phyloP scores from a whole-genome alignment of 1,140 invertebrate species.

The Acromyrmex charruanus region DNA sequence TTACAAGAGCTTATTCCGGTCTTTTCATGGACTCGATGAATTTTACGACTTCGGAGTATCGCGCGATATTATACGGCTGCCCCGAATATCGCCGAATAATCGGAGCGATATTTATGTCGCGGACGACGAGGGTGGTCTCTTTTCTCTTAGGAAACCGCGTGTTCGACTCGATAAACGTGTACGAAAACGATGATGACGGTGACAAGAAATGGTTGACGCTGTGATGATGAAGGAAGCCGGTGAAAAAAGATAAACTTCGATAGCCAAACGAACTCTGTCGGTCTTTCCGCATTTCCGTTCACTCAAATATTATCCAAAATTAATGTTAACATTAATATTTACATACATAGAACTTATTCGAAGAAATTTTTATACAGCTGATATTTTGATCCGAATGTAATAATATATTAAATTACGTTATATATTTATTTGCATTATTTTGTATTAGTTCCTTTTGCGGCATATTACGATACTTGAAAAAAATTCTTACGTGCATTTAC shows the following conservation, averaged over 20 bases:
- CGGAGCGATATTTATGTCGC: slow-evolving; percentile 34
- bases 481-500: neutral
- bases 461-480: neutral
- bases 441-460: neutral
- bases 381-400: neutral
- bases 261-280: neutral
- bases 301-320: neutral
- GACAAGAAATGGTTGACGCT: neutral
- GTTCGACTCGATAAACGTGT: slow-evolving; percentile 41
- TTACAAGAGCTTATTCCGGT: slow-evolving; percentile 9
- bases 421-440: neutral
- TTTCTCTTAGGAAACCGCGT: slow-evolving; percentile 47
- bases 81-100: slow-evolving; percentile 41
- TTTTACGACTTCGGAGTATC: slow-evolving; percentile 43
- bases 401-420: neutral
- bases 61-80: neutral
- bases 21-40: neutral
- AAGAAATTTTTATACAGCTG: neutral
- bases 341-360: neutral
- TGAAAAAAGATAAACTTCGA: neutral
- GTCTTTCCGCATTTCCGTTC: neutral
- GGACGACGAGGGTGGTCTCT: slow-evolving; percentile 67
- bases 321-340: slow-evolving; percentile 7
- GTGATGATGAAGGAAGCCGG: neutral
- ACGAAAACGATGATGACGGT: neutral